Base-by-base conservation (phyloP, 2,888 invertebrate species). In the Anthrax anthrax region DNA sequence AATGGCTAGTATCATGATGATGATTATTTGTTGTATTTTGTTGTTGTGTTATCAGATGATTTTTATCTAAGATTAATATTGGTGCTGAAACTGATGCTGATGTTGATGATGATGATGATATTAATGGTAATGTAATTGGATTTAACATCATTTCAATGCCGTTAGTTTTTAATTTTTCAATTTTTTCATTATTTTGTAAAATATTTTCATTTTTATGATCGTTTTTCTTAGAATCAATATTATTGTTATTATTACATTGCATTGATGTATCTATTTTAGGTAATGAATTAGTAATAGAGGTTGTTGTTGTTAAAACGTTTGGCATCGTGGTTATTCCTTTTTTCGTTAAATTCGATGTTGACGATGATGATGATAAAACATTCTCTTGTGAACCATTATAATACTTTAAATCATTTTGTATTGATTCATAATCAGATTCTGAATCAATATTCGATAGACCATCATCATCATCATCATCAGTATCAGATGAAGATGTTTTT, bases 61-160 rank as follows among this genome's bases (percentile, higher is more conserved):
- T n/a, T n/a, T n/a, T n/a, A n/a, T n/a, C n/a, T n/a, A n/a, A n/a
- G n/a, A n/a, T n/a, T n/a, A n/a, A n/a, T n/a, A n/a, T 18, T 37
- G 27, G 12, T 44, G 38, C 38, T 44, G n/a, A 16, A 19, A 5
- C 13, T 23, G 17, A 16, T 43, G 14, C 10, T 19, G 4, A 8
- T 39, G 18, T n/a, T 32, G 18, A n/a, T 41, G 29, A 27, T 18
- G 36, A 14, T 9, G 38, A 42, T 42, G 27, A 27, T 18, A 23
- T 10, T 9, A 27, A 42, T 42, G 27, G n/a, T 18, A 39, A n/a
- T 27, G 23, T 23, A 1, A 29, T 46, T 6, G 42, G 42, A 42
- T 42, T 42, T 14, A 34, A 18, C 34, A 42, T 42, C 47, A 47
- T 47, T 47, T 47, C 47, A 18, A 47, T 37, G 6, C 29, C 41